Percentiles rank a stretch among this genome's conserved stretches.
phyloP scores from a whole-genome alignment of 2,888 invertebrate genomes.

The Drosophila affinis region DNA sequence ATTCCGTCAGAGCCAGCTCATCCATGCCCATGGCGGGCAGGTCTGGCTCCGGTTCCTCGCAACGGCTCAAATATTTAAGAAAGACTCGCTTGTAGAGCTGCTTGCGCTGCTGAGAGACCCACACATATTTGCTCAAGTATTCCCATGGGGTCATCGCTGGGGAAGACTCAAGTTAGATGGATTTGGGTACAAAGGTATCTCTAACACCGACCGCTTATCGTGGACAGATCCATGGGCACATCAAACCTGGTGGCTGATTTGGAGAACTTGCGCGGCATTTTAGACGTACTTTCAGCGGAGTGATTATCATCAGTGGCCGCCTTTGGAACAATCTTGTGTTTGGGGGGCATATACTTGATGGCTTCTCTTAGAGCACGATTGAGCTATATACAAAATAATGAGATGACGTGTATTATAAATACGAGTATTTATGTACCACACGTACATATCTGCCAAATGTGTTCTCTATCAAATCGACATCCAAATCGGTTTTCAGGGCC shows the following conservation, averaged over 20 bases:
- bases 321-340: constrained; percentile 52
- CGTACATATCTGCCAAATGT: constrained; percentile 83
- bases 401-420: too few relatives aligned
- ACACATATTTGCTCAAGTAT: constrained; percentile 88
- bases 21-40: constrained; percentile 40
- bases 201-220: constrained; percentile 79
- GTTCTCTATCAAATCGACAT: constrained; percentile 82
- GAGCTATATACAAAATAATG: constrained; percentile 58
- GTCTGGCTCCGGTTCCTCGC: constrained; percentile 71
- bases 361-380: constrained; percentile 82
- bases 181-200: not conserved
- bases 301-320: constrained; percentile 61
- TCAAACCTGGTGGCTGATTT: constrained; percentile 90
- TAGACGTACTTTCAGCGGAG: constrained; percentile 72
- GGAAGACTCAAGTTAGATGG: not conserved
- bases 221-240: constrained; percentile 88
- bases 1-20: constrained; percentile 65
- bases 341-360: constrained; percentile 79
- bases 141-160: constrained; percentile 88
- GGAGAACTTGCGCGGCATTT: constrained; percentile 90
- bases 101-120: constrained; percentile 85
- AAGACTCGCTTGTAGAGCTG: constrained; percentile 86
- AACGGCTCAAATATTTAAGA: constrained; percentile 78
- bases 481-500: constrained; percentile 81
- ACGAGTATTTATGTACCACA: constrained; percentile 53